Percentiles rank a stretch among this genome's conserved stretches.
These are phyloP conservation scores for Tauraco hartlaubi DNA, from an alignment of 2,797 vertebrate genomes.

Conservation along the genomic window DNA sequence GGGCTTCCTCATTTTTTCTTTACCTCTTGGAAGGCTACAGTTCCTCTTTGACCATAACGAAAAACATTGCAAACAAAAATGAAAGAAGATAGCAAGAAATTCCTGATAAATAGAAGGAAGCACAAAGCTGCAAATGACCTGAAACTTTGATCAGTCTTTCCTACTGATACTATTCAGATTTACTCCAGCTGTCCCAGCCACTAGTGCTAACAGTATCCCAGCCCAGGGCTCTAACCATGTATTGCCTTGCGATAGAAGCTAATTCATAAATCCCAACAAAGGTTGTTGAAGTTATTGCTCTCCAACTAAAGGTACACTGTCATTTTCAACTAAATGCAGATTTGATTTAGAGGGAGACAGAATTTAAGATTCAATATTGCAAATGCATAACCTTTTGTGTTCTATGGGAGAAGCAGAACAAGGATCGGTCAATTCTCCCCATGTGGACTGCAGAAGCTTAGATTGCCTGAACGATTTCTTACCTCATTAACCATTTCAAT, in stretches of 20 bases:
- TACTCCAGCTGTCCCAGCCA: constrained; percentile 1
- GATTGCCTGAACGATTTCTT: not conserved
- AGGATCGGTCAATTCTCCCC: not conserved
- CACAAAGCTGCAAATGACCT: not conserved
- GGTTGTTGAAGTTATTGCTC: not conserved
- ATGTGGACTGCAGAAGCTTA: not conserved
- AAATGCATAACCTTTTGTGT: not conserved
- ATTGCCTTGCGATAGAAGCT: not conserved
- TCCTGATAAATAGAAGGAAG: not conserved
- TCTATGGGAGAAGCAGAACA: not conserved
- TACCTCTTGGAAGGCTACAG: not conserved
- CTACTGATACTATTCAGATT: not conserved
- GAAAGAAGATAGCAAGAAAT: not conserved
- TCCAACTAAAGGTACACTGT: not conserved
- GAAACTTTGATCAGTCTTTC: constrained; percentile 5
- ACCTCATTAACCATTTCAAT: not conserved
- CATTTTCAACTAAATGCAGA: not conserved
- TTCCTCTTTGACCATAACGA: not conserved
- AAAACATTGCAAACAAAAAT: not conserved
- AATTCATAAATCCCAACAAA: not conserved
- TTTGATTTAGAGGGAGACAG: not conserved
- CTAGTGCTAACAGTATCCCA: not conserved
- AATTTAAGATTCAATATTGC: not conserved
- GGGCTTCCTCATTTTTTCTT: not conserved
- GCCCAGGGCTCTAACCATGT: not conserved